Percentiles rank a stretch among this genome's conserved stretches.
Conservation (phyloP, 2,888 invertebrate genomes). For the Campopleginae sp. region DNA sequence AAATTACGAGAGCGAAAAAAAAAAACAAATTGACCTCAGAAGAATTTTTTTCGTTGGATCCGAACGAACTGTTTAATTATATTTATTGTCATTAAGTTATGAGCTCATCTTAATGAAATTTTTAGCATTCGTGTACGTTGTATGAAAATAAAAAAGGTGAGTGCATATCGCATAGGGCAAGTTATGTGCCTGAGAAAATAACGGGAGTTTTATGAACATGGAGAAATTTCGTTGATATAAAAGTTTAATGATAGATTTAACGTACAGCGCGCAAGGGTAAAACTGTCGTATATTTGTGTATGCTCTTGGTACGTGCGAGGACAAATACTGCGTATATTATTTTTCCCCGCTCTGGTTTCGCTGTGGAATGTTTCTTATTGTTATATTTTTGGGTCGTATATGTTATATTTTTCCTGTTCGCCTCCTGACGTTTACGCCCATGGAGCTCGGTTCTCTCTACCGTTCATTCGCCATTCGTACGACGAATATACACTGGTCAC, state of each 20-base stretch:
- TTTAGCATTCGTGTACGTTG: not conserved
- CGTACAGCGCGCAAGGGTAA: not conserved
- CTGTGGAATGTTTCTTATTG: constrained; percentile 43
- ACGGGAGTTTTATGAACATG: not conserved
- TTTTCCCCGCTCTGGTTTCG: constrained; percentile 8
- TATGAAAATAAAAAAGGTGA: not conserved
- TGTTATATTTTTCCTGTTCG: constrained; percentile 17
- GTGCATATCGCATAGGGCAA: not conserved
- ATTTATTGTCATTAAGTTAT: not conserved
- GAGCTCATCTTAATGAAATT: not conserved
- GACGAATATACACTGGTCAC: constrained; percentile 23
- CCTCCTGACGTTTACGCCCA: not conserved
- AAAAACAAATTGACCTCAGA: too few relatives aligned
- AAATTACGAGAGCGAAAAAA: too few relatives aligned
- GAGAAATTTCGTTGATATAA: not conserved
- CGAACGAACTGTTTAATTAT: not conserved
- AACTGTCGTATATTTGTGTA: constrained; percentile 3
- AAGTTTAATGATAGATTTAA: not conserved
- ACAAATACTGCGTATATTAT: constrained; percentile 22
- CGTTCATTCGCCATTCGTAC: constrained; percentile 23
- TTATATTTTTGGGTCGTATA: constrained; percentile 21
- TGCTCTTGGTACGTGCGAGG: not conserved
- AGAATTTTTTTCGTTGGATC: not conserved
- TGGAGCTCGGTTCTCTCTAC: not conserved
- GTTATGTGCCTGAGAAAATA: not conserved